Evolutionary conservation across 2,113 vertebrate species (phyloP), one percentile per base, ranked within the genome.

Genomic region (Orcinus orca): DNA sequence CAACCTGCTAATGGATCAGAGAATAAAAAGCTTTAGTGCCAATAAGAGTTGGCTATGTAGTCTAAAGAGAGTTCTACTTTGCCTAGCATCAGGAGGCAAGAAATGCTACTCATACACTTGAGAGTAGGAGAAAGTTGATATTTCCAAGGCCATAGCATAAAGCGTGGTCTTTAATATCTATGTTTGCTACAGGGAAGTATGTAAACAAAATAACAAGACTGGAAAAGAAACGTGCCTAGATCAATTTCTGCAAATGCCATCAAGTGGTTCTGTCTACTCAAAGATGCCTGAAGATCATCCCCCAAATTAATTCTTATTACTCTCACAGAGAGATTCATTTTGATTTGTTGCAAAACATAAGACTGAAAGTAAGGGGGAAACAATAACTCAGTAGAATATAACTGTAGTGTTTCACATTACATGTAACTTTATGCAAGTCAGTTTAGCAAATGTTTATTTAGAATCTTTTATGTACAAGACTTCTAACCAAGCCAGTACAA

Each of bases 1-100:
- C 80, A 90, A 58, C 20, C 31, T 92, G 50, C 31, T 94, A 71
- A 79, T 31, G 36, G 58, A 80, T 94, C 58, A 94, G 80, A 96
- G 90, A 95, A 73, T 79, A 68, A 95, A 93, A 93, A 96, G 62
- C 70, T 89, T 96, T 60, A 85, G 88, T 77, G 21, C 60, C 95
- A 92, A 85, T 88, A 67, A 79, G 33, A 85, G 36, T 80, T 87
- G 50, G 10, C 67, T 25, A 31, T 12, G 12, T 3, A 50, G 3
- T 90, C 36, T 84, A 80, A 96, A 94, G 79, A 93, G 77, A 88
- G 14, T 90, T 77, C 38, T 96, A n/a, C 55, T 67, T 87, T 84
- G 53, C 44, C 44, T 85, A 38, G 60, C 58, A 76, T 33, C 60
- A 71, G 67, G 50, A 60, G 76, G 53, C 44, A 71, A 85, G 25